Conservation (phyloP, 1,140 invertebrate species). For the Fopius arisanus region DNA sequence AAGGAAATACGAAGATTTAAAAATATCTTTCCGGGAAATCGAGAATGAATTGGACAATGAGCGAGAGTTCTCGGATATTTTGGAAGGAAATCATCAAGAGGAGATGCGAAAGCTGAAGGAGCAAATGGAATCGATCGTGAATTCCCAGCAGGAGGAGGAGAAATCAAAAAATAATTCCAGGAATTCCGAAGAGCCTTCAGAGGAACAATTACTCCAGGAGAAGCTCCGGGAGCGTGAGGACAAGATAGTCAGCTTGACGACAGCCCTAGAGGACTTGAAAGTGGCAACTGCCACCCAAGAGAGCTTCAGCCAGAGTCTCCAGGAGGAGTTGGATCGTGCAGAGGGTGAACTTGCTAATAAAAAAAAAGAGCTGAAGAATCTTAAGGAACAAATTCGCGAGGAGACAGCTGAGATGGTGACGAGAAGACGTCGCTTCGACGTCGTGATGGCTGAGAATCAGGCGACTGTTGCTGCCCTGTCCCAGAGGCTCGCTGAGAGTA, state of each 20-base stretch:
- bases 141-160: conserved; percentile 53
- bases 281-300: conserved; percentile 9
- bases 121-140: conserved; percentile 23
- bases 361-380: conserved; percentile 52
- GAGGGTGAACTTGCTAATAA: conserved; percentile 56
- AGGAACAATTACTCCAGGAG: background rate
- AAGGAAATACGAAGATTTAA: conserved; percentile 44
- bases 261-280: conserved; percentile 44
- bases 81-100: conserved; percentile 39
- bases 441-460: conserved; percentile 60
- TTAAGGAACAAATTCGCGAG: conserved; percentile 57
- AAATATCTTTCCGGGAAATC: conserved; percentile 22
- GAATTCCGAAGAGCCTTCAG: background rate
- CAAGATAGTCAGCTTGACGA: conserved; percentile 47
- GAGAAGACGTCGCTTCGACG: conserved; percentile 52
- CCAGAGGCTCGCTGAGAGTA: conserved; percentile 51
- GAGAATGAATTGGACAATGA: conserved; percentile 41
- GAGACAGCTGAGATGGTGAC: conserved; percentile 60
- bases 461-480: conserved; percentile 53
- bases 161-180: conserved; percentile 31
- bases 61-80: background rate
- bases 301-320: conserved; percentile 60
- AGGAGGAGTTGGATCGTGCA: conserved; percentile 56
- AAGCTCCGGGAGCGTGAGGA: conserved; percentile 31
- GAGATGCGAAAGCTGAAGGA: conserved; percentile 46